Percentiles rank a stretch among this genome's conserved stretches.
phyloP scores from a whole-genome alignment of 1,140 invertebrate genomes.

The Lordiphosa stackelbergi region DNA sequence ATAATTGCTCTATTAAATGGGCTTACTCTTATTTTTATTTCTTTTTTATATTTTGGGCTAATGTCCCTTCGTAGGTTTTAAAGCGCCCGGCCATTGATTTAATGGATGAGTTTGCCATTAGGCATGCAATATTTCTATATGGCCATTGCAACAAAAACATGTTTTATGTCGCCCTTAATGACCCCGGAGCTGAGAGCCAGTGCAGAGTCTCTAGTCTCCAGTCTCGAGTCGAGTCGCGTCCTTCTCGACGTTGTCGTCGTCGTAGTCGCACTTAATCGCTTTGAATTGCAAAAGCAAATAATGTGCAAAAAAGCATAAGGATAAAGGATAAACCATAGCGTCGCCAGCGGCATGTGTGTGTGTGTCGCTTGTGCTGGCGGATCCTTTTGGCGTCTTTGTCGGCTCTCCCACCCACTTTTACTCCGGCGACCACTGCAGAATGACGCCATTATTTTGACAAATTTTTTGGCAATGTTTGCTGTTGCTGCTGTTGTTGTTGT shows the following conservation, averaged over 20 bases:
- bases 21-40: conserved; percentile 44
- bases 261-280: conserved; percentile 70
- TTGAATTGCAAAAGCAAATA: conserved; percentile 76
- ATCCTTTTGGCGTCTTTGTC: conserved; percentile 62
- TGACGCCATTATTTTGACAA: conserved; percentile 76
- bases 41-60: conserved; percentile 25
- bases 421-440: conserved; percentile 66
- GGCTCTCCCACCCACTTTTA: conserved; percentile 36
- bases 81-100: conserved; percentile 42
- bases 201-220: conserved; percentile 19
- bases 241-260: conserved; percentile 11
- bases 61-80: conserved; percentile 47
- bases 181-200: conserved; percentile 48
- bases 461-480: conserved; percentile 71
- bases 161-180: conserved; percentile 73
- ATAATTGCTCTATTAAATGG: conserved; percentile 75
- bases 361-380: conserved; percentile 37
- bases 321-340: conserved; percentile 74
- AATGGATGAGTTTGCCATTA: conserved; percentile 67
- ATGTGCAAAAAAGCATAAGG: conserved; percentile 73
- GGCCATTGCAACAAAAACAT: conserved; percentile 71
- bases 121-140: conserved; percentile 65
- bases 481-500: conserved; percentile 35
- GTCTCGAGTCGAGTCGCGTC: conserved; percentile 17
- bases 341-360: conserved; percentile 46